Conservation (phyloP, 2,797 vertebrate species). For the Hyperoplus lanceolatus region DNA sequence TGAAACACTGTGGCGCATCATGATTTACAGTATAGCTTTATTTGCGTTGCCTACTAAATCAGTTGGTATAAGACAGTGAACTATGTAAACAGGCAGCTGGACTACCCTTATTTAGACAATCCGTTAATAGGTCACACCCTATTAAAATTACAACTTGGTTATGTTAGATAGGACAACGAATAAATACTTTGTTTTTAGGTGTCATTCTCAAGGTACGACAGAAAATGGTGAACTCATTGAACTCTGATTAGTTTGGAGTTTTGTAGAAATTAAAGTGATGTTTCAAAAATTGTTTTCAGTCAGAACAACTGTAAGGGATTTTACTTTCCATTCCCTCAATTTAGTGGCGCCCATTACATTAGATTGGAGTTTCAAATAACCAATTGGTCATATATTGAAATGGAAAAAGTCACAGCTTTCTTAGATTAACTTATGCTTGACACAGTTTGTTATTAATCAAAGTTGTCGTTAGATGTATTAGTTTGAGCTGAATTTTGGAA, state of each 20-base stretch:
- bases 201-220: neutral
- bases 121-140: neutral
- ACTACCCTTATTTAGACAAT: neutral
- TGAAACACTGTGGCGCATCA: conserved; percentile 13
- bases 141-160: neutral
- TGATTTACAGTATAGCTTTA: neutral
- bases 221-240: neutral
- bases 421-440: neutral
- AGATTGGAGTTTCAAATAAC: conserved; percentile 7
- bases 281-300: conserved; percentile 6
- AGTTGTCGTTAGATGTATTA: neutral
- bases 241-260: neutral
- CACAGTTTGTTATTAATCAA: neutral
- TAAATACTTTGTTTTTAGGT: neutral
- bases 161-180: neutral
- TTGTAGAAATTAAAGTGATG: conserved; percentile 1
- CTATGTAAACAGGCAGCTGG: neutral
- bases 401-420: neutral
- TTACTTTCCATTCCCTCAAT: neutral
- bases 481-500: neutral
- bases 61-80: neutral
- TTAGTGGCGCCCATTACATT: neutral
- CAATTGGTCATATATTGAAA: neutral
- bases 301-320: neutral
- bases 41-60: conserved; percentile 4